These are phyloP conservation scores for Peucedramus taeniatus DNA, from an alignment of 2,113 vertebrate genomes.

Conservation along the genomic window DNA sequence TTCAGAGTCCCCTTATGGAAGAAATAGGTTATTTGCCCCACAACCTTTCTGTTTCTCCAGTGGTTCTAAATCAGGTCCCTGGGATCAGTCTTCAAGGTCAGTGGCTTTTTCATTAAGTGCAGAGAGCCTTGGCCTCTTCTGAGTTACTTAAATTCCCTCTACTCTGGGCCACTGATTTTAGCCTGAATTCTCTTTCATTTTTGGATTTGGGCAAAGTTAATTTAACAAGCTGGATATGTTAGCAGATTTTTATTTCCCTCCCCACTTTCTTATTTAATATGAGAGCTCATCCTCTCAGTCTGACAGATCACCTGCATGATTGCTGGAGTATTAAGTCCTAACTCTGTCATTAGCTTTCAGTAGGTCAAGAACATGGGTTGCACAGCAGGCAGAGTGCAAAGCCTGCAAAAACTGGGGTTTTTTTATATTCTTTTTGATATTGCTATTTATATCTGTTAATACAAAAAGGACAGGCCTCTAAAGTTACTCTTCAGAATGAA, in stretches of 20 bases:
- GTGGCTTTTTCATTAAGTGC: slow-evolving; percentile 57
- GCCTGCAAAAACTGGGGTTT: not conserved
- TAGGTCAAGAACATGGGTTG: not conserved
- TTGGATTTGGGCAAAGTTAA: slow-evolving; percentile 15
- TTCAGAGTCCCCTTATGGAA: not conserved
- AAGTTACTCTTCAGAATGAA: not conserved
- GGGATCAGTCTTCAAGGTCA: slow-evolving; percentile 37
- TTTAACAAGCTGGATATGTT: not conserved
- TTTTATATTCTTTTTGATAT: not conserved
- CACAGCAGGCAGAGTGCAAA: not conserved
- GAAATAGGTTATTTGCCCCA: not conserved
- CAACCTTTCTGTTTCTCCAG: slow-evolving; percentile 13
- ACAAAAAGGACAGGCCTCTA: not conserved
- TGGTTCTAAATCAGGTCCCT: slow-evolving; percentile 18
- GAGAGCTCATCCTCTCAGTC: not conserved
- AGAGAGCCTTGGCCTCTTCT: slow-evolving; percentile 12
- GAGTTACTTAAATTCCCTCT: not conserved
- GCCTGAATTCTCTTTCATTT: not conserved
- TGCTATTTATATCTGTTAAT: slow-evolving; percentile 8
- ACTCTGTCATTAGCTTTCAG: slow-evolving; percentile 18
- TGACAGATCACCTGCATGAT: slow-evolving; percentile 36
- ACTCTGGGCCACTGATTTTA: slow-evolving; percentile 16
- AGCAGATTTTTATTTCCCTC: not conserved
- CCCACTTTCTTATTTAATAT: not conserved
- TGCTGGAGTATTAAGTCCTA: slow-evolving; percentile 37